Evolutionary conservation across 2,888 invertebrate species (phyloP), one percentile per base, ranked within the genome.

Genomic region (Eudasyphora cyanicolor): DNA sequence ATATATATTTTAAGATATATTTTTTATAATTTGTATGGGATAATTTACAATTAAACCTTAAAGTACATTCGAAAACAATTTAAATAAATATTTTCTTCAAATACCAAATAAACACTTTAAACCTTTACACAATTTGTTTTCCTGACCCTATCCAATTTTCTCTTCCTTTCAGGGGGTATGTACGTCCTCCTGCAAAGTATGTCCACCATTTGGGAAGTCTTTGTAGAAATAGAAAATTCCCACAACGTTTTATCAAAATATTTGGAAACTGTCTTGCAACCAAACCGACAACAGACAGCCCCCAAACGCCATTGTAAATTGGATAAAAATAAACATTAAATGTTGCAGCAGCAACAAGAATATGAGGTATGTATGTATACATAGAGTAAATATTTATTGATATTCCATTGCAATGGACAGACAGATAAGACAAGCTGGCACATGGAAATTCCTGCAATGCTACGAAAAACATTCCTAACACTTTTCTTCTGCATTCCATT

Each of bases 401-500:
- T 71, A 71, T 78, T 71, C 64, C 73, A 51, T 49, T 32, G 49
- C 29, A 49, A 17, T 49, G 49, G 69, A 60, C 71, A 21, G 35
- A 67, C 21, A 12, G 14, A 38, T 24, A 35, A 21, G 32, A 8
- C n/a, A 8, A 19, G 19, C 24, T 35, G 64, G 45, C 14, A 57
- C 71, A 69, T 76, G 62, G 69, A 82, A 73, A 79, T 79, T 79
- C 76, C 60, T 74, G 76, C 79, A 76, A 79, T 74, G 54, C 73
- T 73, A 57, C 10, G 14, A 35, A 70, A 24, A 51, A 69, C 76
- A 60, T 82, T 49, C 60, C 64, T 76, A 79, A 79, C 73, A 79
- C 69, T 79, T 76, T 67, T 62, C 62, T 32, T n/a, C 7, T 29
- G 35, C 14, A n/a, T n/a, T 21, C 42, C 17, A 21, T 12, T 27